Evolutionary conservation across 2,113 vertebrate genomes (phyloP).

Genomic region (Onychostruthus taczanowskii): DNA sequence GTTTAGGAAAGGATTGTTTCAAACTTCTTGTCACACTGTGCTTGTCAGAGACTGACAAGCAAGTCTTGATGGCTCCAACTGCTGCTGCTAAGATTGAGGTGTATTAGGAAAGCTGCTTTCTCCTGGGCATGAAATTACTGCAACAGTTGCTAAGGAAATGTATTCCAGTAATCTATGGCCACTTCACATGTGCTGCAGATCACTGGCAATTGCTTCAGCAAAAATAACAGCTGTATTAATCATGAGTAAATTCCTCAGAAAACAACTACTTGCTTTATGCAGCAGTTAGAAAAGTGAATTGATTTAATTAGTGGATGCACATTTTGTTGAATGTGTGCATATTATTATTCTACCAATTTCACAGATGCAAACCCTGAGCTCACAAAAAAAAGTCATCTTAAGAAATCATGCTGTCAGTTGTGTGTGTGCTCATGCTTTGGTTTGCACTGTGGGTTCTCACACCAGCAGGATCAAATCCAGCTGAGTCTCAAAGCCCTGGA

Average conservation of each 20-base stretch:
- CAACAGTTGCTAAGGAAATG: background rate
- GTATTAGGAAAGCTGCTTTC: background rate
- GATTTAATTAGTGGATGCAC: background rate
- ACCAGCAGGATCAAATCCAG: background rate
- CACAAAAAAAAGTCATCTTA: background rate
- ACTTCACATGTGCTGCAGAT: background rate
- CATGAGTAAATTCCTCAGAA: background rate
- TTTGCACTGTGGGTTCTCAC: background rate
- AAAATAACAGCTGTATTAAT: background rate
- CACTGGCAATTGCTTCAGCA: background rate
- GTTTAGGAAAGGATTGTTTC: background rate
- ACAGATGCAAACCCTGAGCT: background rate
- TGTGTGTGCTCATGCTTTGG: background rate
- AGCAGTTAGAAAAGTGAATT: background rate
- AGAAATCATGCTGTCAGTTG: background rate
- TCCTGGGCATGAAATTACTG: slow-evolving; percentile 29
- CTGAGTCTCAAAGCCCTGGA: background rate
- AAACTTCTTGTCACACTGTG: background rate
- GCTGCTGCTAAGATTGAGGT: slow-evolving; percentile 9
- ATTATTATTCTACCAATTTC: background rate
- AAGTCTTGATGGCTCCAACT: background rate
- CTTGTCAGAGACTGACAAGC: background rate
- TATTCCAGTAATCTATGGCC: slow-evolving; percentile 21
- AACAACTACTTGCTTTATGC: background rate
- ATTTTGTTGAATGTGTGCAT: background rate